These are phyloP conservation scores for Pseudopodoces humilis DNA, from an alignment of 2,113 vertebrate species.

Conservation along the genomic window DNA sequence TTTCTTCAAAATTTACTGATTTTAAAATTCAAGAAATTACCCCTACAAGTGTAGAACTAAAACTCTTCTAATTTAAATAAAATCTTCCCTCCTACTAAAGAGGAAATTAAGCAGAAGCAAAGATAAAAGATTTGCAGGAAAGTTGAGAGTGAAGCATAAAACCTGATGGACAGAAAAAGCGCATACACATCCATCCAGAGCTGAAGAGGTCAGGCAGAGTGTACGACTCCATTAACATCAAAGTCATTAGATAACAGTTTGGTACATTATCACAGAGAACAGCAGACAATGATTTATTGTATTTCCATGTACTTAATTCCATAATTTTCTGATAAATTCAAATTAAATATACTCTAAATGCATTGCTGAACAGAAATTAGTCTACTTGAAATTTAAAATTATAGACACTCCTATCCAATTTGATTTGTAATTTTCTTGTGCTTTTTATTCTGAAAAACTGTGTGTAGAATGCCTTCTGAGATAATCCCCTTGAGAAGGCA, in stretches of 20 bases:
- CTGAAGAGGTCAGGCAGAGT: constrained; percentile 54
- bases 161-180: not conserved
- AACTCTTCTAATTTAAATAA: constrained; percentile 5
- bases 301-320: constrained; percentile 13
- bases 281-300: constrained; percentile 37
- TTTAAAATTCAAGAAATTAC: not conserved
- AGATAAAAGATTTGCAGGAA: not conserved
- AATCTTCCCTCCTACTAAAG: not conserved
- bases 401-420: not conserved
- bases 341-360: constrained; percentile 47
- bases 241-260: constrained; percentile 65
- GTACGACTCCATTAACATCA: constrained; percentile 45
- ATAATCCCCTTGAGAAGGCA: constrained; percentile 29
- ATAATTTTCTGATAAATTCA: constrained; percentile 43
- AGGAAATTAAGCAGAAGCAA: constrained; percentile 12
- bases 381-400: constrained; percentile 15
- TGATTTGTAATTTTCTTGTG: constrained; percentile 2
- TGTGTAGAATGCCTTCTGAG: not conserved
- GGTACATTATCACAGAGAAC: constrained; percentile 28
- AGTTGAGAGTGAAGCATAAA: constrained; percentile 6
- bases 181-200: not conserved
- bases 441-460: not conserved
- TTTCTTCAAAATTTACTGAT: not conserved
- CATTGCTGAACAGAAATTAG: not conserved
- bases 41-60: not conserved